Evolutionary conservation across 1,140 invertebrate genomes (phyloP), one percentile per base, ranked within the genome.

Genomic region (Pogonus chalceus): DNA sequence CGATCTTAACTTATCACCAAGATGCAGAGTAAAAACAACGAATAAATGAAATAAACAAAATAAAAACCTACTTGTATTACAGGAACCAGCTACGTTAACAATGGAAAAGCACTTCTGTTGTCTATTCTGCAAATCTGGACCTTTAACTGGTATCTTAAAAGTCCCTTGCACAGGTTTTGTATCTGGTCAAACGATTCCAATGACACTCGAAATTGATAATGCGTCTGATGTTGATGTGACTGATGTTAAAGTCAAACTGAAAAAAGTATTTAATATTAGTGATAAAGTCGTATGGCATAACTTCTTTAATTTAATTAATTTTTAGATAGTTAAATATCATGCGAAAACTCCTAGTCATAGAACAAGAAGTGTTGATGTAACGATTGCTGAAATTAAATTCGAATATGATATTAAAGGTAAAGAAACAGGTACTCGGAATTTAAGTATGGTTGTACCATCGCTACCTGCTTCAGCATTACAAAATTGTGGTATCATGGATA

Each of bases 1-100:
- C 55, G 88, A 94, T 72, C 78, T 93, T 51, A 93, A 92, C 74
- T 73, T 79, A 55, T 82, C 84, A 71, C 72, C 77, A 3, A 74
- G 75, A 54, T 71, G 77, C 2, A 72, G 65, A 59, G 76, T 77
- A 70, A 69, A 63, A 58, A 39, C 39, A 54, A 48, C 16, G n/a
- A n/a, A n/a, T n/a, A n/a, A n/a, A n/a, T n/a, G n/a, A n/a, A n/a
- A n/a, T n/a, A n/a, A n/a, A n/a, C 14, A 39, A 48, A 21, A 12
- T 23, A 1, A 52, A 4, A 12, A 39, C 47, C 12, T 46, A 52
- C 51, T 60, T 21, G 55, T 53, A 22, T 47, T 18, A 49, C 53
- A 85, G 81, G 80, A 82, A 64, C 77, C 77, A n/a, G 73, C 81
- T 2, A 76, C 76, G 51, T 68, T 80, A 54, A 80, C 83, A 63